Conservation (phyloP, 37 sponge, comb jelly and placozoan species). For the Axinella damicornis region DNA sequence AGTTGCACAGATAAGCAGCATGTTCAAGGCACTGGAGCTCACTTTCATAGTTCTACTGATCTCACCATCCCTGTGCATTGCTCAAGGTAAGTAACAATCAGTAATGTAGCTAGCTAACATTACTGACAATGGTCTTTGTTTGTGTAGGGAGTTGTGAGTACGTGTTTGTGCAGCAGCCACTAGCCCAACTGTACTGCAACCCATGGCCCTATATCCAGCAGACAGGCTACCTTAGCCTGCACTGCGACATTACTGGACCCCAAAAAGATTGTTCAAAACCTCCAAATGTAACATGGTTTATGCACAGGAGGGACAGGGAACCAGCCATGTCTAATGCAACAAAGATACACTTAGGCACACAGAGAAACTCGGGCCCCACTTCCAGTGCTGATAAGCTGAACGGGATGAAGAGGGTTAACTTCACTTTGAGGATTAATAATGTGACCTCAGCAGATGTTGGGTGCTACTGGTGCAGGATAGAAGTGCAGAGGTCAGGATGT, state of each 20-base stretch:
- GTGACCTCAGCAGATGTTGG: neutral
- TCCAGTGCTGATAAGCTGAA: neutral
- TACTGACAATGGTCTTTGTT: no score
- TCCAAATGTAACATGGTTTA: conserved; percentile 1
- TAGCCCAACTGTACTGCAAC: neutral
- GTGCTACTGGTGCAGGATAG: conserved; percentile 18
- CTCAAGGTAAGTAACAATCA: no score
- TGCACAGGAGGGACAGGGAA: neutral
- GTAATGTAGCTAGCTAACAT: no score
- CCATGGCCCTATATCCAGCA: conserved; percentile 9
- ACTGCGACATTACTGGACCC: neutral
- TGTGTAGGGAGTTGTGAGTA: neutral
- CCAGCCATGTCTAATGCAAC: no score
- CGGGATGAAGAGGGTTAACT: conserved; percentile 8
- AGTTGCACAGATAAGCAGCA: no score
- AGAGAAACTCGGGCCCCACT: neutral
- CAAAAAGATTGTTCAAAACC: neutral
- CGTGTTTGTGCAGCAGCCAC: neutral
- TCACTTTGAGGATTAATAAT: neutral
- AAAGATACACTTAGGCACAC: no score
- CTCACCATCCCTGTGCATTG: no score
- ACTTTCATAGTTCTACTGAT: no score
- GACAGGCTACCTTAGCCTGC: neutral
- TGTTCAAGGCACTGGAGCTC: no score
- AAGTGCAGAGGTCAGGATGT: neutral